Base-by-base conservation (phyloP, 2,888 invertebrate species). In the Itoplectis maculator region DNA sequence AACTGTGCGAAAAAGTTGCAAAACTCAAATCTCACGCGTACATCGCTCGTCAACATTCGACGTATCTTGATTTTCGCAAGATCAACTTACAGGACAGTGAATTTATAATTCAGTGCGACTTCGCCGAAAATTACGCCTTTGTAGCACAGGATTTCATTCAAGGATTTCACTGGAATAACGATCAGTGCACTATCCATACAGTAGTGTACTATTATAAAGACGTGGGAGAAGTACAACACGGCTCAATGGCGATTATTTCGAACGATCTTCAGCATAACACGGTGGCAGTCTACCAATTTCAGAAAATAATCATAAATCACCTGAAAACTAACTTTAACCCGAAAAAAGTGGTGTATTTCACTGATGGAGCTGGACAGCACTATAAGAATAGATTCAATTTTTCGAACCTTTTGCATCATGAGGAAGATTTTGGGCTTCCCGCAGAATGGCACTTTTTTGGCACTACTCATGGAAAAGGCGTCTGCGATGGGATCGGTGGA, bases 361-460 rank as follows among this genome's bases (percentile, higher is more conserved):
- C 81, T 3, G 80, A 76, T 23, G 80, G 75, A 51, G 74, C 74
- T 5, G 68, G 59, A 7, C 77, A 77, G 15, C 72, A 81, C 15
- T 81, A 69, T 20, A 77, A 77, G 35, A 72, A 81, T 51, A 69
- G 73, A 65, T 78, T 63, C 35, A 81, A 78, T 35, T 78, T 79
- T 56, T 15, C 29, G 5, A 81, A 81, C 42, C 72, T 77, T 29
- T 8, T 49, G 65, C 0, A 77, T 8, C 81, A 83, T 42, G 66
- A 77, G 35, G 8, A 65, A 51, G 69, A 81, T 23, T 83, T 78
- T 40, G 78, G 59, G 6, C 42, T 78, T 20, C 8, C 76, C 6
- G 89, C 87, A 42, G 87, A 88, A 79, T 88, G 86, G 86, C 81
- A 89, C 75, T 88, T 86, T 70, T 86, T 86, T 81, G 84, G 84